These are phyloP conservation scores for Acropora yongei DNA, from an alignment of 64 coral and sea anemone genomes.

Conservation along the genomic window DNA sequence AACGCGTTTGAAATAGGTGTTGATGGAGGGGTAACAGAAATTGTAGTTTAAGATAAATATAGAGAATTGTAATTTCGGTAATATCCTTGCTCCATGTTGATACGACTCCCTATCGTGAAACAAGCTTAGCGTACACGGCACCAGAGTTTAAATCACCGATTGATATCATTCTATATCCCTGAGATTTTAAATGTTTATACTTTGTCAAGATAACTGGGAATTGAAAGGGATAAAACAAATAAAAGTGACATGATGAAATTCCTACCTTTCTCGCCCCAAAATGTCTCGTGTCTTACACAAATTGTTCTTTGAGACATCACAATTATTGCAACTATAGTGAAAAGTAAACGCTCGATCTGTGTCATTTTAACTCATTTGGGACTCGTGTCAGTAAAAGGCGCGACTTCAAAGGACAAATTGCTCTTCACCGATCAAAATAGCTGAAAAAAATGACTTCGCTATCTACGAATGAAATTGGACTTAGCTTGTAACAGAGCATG, in stretches of 20 bases:
- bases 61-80: not conserved
- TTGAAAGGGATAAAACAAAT: not conserved
- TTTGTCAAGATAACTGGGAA: not conserved
- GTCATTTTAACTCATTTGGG: constrained; percentile 45
- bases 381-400: not conserved
- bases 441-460: not conserved
- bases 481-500: constrained; percentile 1
- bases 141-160: not conserved
- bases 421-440: not conserved
- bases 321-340: not conserved
- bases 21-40: not conserved
- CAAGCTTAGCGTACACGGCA: constrained; percentile 1
- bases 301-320: not conserved
- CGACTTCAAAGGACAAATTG: not conserved
- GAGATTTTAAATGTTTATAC: not conserved
- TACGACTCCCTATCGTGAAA: constrained; percentile 10
- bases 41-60: not conserved
- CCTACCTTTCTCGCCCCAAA: constrained; percentile 95
- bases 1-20: not conserved
- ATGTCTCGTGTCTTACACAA: constrained; percentile 69
- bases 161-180: not conserved
- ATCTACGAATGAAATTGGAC: not conserved
- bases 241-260: not conserved
- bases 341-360: not conserved
- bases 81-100: not conserved